phyloP scores from a whole-genome alignment of 2,888 invertebrate species.

The Oithona nana region DNA sequence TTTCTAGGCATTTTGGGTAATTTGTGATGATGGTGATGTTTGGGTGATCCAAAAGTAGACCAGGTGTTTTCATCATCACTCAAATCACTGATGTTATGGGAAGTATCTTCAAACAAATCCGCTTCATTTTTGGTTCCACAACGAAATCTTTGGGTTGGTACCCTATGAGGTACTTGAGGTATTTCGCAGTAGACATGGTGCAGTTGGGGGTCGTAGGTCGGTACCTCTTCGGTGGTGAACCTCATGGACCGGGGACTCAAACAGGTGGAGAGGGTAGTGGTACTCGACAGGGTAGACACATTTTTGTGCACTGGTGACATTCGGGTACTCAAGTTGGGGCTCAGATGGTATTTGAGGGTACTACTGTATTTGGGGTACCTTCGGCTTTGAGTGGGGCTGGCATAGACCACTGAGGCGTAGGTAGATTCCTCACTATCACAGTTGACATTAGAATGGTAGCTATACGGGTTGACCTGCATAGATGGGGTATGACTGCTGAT shows the following conservation, averaged over 20 bases:
- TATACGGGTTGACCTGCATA: neutral
- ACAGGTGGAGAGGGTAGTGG: neutral
- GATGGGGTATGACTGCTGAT: neutral
- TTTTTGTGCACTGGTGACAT: neutral
- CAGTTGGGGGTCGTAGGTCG: neutral
- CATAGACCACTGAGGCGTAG: neutral
- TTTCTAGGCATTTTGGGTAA: neutral
- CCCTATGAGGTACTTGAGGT: too few relatives aligned
- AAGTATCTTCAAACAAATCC: neutral
- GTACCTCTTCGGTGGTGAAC: neutral
- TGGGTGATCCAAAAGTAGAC: neutral
- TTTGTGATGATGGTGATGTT: neutral
- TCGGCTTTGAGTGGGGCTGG: neutral
- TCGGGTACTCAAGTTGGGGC: neutral
- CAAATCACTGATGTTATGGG: neutral
- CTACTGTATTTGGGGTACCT: neutral
- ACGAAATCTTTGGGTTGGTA: too few relatives aligned
- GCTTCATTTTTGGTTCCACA: too few relatives aligned
- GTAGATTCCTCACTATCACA: neutral
- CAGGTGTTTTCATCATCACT: neutral
- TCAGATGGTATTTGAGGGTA: neutral
- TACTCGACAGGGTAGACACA: neutral
- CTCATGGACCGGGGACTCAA: neutral
- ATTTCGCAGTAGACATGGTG: neutral
- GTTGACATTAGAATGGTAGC: neutral